A percentile compares a stretch with the other conserved stretches of the same genome.
phyloP scores from a whole-genome alignment of 2,888 invertebrate species.

The Pseudoips prasinana region DNA sequence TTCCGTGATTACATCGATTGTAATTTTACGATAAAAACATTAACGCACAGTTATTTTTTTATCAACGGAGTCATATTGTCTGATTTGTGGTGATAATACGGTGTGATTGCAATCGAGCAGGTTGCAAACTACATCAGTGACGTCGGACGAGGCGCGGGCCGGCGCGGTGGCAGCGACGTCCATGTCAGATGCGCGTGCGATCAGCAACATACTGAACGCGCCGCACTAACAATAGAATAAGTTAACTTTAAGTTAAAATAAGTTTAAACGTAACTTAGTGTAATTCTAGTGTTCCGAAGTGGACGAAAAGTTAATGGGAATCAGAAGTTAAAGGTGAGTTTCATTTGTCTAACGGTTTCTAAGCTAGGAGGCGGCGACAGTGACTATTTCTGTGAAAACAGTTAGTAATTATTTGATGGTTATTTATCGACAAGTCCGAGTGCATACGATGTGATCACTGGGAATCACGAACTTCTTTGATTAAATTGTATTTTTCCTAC shows the following conservation, averaged over 20 bases:
- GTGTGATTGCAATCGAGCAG: conserved; percentile 52
- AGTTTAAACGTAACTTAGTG: conserved; percentile 30
- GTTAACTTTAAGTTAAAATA: conserved; percentile 24
- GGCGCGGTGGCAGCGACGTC: conserved; percentile 31
- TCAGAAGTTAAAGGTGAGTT: conserved; percentile 53
- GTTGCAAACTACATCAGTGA: conserved; percentile 57
- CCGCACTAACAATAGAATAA: conserved; percentile 25
- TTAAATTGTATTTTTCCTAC: conserved; percentile 2
- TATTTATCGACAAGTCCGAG: conserved; percentile 18
- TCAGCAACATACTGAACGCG: conserved; percentile 41
- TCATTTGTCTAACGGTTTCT: conserved; percentile 37
- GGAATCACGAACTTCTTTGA: not conserved
- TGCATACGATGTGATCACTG: conserved; percentile 16
- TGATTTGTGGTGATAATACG: conserved; percentile 29
- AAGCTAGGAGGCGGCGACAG: conserved; percentile 18
- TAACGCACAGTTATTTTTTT: not conserved
- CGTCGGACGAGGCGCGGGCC: conserved; percentile 35
- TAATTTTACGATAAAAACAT: no score
- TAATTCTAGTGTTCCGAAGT: conserved; percentile 34
- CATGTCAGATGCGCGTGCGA: conserved; percentile 61
- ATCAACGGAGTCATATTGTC: not conserved
- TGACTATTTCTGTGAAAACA: conserved; percentile 41
- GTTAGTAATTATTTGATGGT: conserved; percentile 39
- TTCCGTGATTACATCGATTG: no score
- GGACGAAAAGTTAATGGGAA: conserved; percentile 53